A percentile compares a stretch with the other conserved stretches of the same genome.
These are phyloP conservation scores for Nymphalis io DNA, from an alignment of 1,140 invertebrate genomes.

Conservation along the genomic window DNA sequence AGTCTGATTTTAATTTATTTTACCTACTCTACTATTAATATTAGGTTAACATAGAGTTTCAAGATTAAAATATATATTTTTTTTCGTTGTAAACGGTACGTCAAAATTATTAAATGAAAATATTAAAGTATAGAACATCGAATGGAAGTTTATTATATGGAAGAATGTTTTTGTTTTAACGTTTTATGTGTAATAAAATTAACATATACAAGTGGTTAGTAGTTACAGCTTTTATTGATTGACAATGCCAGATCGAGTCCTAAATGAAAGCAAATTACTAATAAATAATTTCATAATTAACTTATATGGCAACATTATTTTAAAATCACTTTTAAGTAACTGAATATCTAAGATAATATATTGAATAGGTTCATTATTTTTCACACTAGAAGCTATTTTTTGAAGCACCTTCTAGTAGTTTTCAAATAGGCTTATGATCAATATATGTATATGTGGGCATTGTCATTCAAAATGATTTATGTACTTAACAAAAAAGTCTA, in stretches of 20 bases:
- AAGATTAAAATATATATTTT: slow-evolving; percentile 36
- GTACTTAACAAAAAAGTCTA: not conserved
- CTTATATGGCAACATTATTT: not conserved
- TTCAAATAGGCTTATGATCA: not conserved
- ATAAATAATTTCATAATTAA: not conserved
- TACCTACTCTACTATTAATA: slow-evolving; percentile 35
- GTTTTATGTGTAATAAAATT: not conserved
- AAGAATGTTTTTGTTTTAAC: not conserved
- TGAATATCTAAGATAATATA: not conserved
- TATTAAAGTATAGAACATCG: slow-evolving; percentile 3
- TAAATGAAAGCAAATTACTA: not conserved
- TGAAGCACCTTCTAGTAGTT: not conserved
- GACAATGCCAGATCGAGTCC: not conserved
- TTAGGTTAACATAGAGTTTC: slow-evolving; percentile 39
- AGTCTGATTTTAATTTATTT: slow-evolving; percentile 49
- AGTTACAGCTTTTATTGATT: not conserved
- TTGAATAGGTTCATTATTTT: too few relatives aligned
- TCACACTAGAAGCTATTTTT: not conserved
- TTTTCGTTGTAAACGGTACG: slow-evolving; percentile 43
- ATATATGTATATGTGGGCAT: not conserved
- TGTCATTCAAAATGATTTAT: not conserved
- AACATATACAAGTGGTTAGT: not conserved
- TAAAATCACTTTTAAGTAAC: not conserved
- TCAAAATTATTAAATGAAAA: slow-evolving; percentile 22
- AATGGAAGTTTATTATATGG: not conserved